phyloP scores from a whole-genome alignment of 2,113 vertebrate genomes.

The Brachypodius melanocephalos region DNA sequence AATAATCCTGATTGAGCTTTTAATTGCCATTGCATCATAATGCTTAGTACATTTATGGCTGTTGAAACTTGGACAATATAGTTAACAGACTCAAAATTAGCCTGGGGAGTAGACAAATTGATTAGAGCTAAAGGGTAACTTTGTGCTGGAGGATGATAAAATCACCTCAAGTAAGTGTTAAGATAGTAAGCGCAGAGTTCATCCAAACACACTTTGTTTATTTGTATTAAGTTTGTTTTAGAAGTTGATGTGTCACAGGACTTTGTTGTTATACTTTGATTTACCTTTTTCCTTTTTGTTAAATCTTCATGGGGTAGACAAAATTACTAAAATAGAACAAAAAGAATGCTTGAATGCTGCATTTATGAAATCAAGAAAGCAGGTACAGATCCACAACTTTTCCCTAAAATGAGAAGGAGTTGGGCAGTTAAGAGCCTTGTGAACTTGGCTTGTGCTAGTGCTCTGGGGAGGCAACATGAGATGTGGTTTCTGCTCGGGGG shows the following conservation, averaged over 20 bases:
- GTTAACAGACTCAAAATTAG: neutral
- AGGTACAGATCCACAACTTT: neutral
- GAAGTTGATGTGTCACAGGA: neutral
- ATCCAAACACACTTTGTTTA: neutral
- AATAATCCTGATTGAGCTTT: neutral
- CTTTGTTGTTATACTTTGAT: neutral
- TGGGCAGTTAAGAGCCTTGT: neutral
- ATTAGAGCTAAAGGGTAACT: neutral
- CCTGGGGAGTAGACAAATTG: neutral
- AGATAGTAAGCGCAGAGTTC: neutral
- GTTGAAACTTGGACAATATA: neutral
- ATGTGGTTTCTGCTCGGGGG: neutral
- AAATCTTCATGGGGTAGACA: neutral
- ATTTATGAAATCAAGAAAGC: neutral
- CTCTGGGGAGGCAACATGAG: neutral
- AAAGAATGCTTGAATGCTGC: neutral
- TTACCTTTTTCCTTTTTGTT: neutral
- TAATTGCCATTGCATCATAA: conserved; percentile 12
- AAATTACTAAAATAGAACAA: neutral
- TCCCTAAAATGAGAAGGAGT: neutral
- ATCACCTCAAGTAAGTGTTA: neutral
- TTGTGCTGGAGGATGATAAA: neutral
- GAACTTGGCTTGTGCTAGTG: neutral
- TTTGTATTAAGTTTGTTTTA: neutral
- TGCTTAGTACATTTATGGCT: neutral